phyloP scores from a whole-genome alignment of 2,113 vertebrate species.

The Hydropotes inermis region DNA sequence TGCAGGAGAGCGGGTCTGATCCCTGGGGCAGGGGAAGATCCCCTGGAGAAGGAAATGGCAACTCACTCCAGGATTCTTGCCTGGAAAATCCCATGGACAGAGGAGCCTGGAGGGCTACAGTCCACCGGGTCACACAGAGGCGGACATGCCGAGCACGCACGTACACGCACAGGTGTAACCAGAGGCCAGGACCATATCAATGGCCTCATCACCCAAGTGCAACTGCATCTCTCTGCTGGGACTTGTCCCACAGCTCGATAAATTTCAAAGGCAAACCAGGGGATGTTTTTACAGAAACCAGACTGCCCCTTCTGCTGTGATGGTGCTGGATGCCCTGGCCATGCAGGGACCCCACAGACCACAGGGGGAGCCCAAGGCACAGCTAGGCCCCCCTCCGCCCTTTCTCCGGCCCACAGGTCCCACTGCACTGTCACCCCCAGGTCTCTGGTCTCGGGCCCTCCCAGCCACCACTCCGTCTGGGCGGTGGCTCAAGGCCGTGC shows the following conservation, averaged over 20 bases:
- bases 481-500: background rate
- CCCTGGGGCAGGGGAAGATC: background rate
- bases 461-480: fast-evolving
- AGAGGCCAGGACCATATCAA: background rate
- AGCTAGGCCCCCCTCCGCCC: background rate
- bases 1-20: background rate
- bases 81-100: background rate
- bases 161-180: background rate
- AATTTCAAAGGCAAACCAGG: background rate
- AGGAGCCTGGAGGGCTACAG: background rate
- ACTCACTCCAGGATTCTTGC: background rate
- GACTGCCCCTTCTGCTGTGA: background rate
- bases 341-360: fast-evolving
- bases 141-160: background rate
- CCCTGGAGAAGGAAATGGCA: background rate
- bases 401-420: background rate
- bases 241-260: background rate
- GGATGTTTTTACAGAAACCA: background rate
- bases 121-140: background rate
- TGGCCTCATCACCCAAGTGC: background rate
- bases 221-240: fast-evolving
- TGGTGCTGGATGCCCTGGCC: background rate
- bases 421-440: background rate
- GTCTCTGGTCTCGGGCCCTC: background rate
- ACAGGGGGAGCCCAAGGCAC: fast-evolving